Evolutionary conservation across 92 coral and sea anemone species (phyloP).

Genomic region (Plumapathes pennacea): DNA sequence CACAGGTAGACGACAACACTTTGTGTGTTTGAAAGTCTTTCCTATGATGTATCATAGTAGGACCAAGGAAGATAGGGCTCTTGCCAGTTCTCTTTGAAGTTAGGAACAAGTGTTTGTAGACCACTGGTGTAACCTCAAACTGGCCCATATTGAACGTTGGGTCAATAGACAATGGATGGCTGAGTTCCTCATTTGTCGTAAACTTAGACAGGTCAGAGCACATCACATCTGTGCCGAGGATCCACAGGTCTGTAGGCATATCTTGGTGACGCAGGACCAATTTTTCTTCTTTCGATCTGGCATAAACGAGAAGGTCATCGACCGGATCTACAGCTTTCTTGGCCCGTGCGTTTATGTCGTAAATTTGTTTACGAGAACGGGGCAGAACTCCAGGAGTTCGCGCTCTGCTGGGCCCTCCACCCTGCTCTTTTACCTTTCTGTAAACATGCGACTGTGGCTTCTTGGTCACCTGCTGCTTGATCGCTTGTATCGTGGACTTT

Average conservation of each 20-base stretch:
- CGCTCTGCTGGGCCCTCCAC: conserved; percentile 52
- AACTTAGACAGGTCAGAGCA: conserved; percentile 43
- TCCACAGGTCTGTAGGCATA: conserved; percentile 54
- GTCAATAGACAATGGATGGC: conserved; percentile 50
- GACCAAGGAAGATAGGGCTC: conserved; percentile 49
- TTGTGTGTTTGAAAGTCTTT: conserved; percentile 37
- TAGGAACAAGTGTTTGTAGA: conserved; percentile 38
- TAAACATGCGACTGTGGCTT: conserved; percentile 40
- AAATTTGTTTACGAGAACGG: conserved; percentile 47
- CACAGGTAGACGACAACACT: conserved; percentile 31
- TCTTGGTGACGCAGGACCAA: conserved; percentile 36
- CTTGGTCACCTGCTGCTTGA: conserved; percentile 32
- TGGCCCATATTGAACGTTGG: conserved; percentile 52
- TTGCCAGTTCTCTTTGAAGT: conserved; percentile 55
- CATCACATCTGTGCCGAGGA: conserved; percentile 57
- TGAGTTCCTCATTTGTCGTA: conserved; percentile 28
- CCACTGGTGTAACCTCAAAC: conserved; percentile 45
- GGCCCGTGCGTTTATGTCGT: conserved; percentile 23
- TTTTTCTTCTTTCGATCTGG: conserved; percentile 31
- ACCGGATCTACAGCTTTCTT: conserved; percentile 37
- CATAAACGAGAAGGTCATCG: conserved; percentile 53
- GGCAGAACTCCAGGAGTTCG: conserved; percentile 49
- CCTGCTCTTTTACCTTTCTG: conserved; percentile 17
- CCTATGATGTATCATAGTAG: conserved; percentile 49
- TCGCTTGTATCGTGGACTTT: conserved; percentile 17